These are phyloP conservation scores for Campylomormyrus numenius DNA, from an alignment of 2,113 vertebrate species.

Conservation along the genomic window DNA sequence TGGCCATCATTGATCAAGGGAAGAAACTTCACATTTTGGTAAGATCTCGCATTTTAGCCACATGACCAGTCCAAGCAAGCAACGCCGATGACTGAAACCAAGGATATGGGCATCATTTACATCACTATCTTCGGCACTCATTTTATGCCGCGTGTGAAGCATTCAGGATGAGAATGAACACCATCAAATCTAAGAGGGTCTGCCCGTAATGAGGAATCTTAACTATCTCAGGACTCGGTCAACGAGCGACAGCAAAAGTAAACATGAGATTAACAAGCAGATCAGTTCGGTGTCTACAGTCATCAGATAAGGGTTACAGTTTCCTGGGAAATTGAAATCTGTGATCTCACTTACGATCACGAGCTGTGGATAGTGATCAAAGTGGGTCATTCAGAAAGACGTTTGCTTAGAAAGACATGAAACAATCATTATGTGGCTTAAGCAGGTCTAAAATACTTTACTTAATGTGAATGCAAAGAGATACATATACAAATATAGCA, in stretches of 20 bases:
- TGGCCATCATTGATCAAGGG: conserved; percentile 55
- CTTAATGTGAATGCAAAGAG: background rate
- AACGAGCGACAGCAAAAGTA: background rate
- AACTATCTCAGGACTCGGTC: background rate
- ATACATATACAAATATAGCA: background rate
- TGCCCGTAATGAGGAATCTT: background rate
- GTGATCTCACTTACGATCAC: background rate
- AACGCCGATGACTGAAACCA: background rate
- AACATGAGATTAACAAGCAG: background rate
- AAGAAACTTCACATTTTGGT: conserved; percentile 56
- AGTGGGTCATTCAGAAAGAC: background rate
- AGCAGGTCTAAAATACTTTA: background rate
- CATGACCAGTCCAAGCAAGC: no score
- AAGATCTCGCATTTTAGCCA: background rate
- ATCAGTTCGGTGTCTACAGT: background rate
- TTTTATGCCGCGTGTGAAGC: background rate
- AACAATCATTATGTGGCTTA: background rate
- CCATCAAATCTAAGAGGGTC: background rate
- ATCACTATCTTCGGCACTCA: background rate
- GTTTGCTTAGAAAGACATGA: background rate
- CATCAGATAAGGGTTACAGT: background rate
- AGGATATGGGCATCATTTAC: background rate
- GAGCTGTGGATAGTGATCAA: background rate
- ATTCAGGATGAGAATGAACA: background rate
- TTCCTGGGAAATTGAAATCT: background rate